These are phyloP conservation scores for Zaprionus lineosus DNA, from an alignment of 2,888 invertebrate species.

Conservation along the genomic window DNA sequence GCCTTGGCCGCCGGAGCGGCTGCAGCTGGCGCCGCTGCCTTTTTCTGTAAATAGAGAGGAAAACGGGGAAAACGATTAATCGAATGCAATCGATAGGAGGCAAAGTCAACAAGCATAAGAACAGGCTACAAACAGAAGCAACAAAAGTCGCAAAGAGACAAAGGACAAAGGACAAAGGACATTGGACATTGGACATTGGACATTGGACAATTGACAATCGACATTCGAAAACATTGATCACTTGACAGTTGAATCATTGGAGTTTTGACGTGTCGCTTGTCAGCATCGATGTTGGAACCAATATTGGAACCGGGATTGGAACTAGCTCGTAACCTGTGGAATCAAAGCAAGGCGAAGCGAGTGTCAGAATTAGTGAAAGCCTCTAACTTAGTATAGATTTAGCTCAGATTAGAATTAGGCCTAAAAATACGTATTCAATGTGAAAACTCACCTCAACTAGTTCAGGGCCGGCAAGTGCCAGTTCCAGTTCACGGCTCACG, in stretches of 20 bases:
- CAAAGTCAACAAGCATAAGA: not conserved
- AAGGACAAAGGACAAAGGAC: conserved; percentile 20
- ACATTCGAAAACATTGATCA: conserved; percentile 41
- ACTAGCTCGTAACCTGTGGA: conserved; percentile 49
- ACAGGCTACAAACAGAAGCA: conserved; percentile 35
- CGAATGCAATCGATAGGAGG: not conserved
- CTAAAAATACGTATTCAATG: not conserved
- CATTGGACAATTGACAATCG: conserved; percentile 13
- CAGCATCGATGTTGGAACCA: too few species aligned
- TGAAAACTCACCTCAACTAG: conserved; percentile 31
- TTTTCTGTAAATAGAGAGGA: conserved; percentile 80
- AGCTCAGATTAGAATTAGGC: not conserved
- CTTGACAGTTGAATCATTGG: conserved; percentile 38
- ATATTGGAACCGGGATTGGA: conserved; percentile 2
- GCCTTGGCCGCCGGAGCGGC: conserved; percentile 58
- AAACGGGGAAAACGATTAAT: too few species aligned
- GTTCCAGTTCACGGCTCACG: not conserved
- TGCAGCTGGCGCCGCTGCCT: conserved; percentile 61
- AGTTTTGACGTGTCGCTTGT: conserved; percentile 8
- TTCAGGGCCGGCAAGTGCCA: not conserved
- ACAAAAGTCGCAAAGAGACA: conserved; percentile 30
- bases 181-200: conserved; percentile 24
- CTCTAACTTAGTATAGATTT: conserved; percentile 2
- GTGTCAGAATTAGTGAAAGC: conserved; percentile 3
- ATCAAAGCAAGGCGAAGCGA: conserved; percentile 24